These are phyloP conservation scores for Lordiphosa collinella DNA, from an alignment of 1,140 invertebrate genomes.

Conservation along the genomic window DNA sequence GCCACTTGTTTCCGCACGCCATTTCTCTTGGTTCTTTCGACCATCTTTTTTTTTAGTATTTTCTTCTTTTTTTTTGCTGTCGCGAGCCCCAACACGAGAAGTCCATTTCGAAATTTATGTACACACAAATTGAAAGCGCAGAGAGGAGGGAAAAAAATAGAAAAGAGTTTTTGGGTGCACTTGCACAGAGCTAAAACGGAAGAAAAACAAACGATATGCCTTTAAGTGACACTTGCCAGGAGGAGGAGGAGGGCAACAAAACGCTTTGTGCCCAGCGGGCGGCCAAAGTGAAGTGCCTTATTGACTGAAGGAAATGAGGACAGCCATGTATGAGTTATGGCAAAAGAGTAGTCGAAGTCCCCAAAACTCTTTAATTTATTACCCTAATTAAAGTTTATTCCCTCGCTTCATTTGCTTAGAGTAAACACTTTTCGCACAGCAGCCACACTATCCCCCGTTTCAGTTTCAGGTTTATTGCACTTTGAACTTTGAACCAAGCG, in stretches of 20 bases:
- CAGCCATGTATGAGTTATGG: background rate
- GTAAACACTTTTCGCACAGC: too few relatives aligned
- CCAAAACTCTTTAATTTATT: too few relatives aligned
- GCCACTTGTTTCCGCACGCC: constrained; percentile 60
- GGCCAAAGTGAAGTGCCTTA: constrained; percentile 2
- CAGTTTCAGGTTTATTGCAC: constrained; percentile 53
- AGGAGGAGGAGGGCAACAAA: constrained; percentile 3
- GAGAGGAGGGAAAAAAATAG: constrained; percentile 21
- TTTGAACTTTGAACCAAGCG: constrained; percentile 53
- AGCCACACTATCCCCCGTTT: background rate
- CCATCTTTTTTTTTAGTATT: constrained; percentile 13
- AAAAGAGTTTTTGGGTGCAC: constrained; percentile 14
- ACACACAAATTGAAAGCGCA: constrained; percentile 72
- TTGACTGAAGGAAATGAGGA: constrained; percentile 1
- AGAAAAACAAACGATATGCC: constrained; percentile 47
- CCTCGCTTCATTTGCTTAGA: background rate
- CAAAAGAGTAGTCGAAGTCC: background rate
- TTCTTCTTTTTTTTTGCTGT: constrained; percentile 33
- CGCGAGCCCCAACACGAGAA: constrained; percentile 59
- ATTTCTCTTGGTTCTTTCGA: constrained; percentile 31
- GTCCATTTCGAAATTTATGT: constrained; percentile 76
- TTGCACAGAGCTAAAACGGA: constrained; percentile 42
- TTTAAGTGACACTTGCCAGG: constrained; percentile 55
- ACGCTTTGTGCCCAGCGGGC: constrained; percentile 9
- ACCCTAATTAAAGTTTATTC: too few relatives aligned